Base-by-base conservation (phyloP, 2,113 vertebrate species). In the Machaerirhynchus nigripectus region DNA sequence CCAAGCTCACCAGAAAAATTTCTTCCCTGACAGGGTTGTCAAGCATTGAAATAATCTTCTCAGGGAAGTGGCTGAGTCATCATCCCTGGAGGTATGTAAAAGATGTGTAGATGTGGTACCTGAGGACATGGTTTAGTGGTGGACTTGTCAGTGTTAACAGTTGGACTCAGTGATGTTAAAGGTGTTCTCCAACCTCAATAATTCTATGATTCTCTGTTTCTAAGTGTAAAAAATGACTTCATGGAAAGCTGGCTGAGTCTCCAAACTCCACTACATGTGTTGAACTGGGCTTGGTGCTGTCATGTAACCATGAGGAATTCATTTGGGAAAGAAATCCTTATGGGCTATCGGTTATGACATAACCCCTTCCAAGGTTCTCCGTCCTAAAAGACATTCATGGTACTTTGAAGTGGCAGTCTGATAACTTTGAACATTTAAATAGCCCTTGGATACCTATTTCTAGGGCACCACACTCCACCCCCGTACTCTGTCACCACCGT, bases 401-500 rank as follows among this genome's bases (percentile, higher is more conserved):
- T 33, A 55, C 46, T 84, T 60, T 70, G 42, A n/a, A 76, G 74
- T 50, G 70, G 27, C 78, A 93, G 61, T 16, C 65, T 75, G 61
- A 52, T 56, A 82, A 70, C 27, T 67, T 1, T n/a, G 26, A 60
- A 64, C 15, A 76, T 49, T 71, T 64, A 26, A 31, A 13, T 37
- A 94, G 65, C 10, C 40, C 47, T 24, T 77, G 65, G 47, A 53
- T 39, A 67, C 1, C 37, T 69, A 13, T 56, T 87, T 91, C 68
- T 71, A 75, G 27, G 52, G 24, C 44, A 39, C 20, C 10, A 28
- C 40, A 33, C 9, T 95, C 53, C 52, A 84, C 30, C 13, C 19
- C 40, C 1, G 0, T 44, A 40, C 5, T 39, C 56, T 61, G 13
- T 63, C n/a, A 28, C 52, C 7, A 6, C 46, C 5, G 0, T 42